Evolutionary conservation across 2,797 vertebrate species (phyloP), one percentile per base, ranked within the genome.

Genomic region (Cirrhinus molitorella): DNA sequence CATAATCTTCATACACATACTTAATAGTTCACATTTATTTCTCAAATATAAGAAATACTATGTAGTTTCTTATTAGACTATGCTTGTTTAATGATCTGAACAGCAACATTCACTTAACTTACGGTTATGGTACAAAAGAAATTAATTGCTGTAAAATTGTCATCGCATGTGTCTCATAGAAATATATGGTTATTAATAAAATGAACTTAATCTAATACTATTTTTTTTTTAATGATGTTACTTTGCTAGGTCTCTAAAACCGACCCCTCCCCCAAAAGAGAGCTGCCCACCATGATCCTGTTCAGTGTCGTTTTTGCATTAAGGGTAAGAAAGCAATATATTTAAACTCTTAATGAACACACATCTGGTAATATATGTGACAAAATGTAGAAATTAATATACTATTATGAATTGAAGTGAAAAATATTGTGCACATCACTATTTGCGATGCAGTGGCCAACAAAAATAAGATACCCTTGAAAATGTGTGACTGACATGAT

Each of bases 251-350:
- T 97, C 45, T 98, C 97, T 72, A 99, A 99, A 94, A 96, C 95
- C 7, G 98, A 99, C 87, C 98, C 98, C 28, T 99, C 98, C 7
- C 98, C 98, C 1, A 99, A 99, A 92, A 96, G 98, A 91, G 98
- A 99, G 90, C 95, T 97, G 94, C 98, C 98, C 28, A 99, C 98
- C 1, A 99, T 99, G 98, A 99, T 99, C 90, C 94, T 99, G 53
- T 99, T 99, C 88, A 99, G 97, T 1, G 98, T 99, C 85, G 98
- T 99, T 14, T 99, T 99, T 94, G 98, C 98, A 19, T 92, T 99
- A 5, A 94, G 97, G 97, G 98, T 99, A 96, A 93, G 96, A 63
- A 79, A 88, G 49, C 28, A 28, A 16, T 13, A 2, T 67, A 57
- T 68, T 0, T 4, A 21, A 65, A 17, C 40, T 16, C 25, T n/a